A percentile compares a stretch with the other conserved stretches of the same genome.
These are phyloP conservation scores for Aphodius sticticus DNA, from an alignment of 2,888 invertebrate species.

Conservation along the genomic window DNA sequence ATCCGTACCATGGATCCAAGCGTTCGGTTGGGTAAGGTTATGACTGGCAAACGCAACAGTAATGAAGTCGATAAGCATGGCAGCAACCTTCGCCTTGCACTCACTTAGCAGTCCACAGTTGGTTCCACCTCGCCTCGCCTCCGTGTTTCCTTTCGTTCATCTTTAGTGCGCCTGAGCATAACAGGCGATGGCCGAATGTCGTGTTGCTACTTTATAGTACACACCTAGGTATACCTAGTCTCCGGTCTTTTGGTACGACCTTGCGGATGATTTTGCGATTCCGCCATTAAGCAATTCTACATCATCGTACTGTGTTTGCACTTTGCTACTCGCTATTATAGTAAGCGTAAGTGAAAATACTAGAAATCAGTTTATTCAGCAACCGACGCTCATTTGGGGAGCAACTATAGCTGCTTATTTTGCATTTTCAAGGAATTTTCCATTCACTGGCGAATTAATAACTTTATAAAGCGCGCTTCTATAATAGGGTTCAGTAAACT, in stretches of 20 bases:
- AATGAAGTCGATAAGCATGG: neutral
- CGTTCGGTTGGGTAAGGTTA: neutral
- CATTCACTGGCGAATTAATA: too few species aligned
- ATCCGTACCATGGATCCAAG: neutral
- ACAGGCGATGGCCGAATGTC: neutral
- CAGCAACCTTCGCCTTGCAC: neutral
- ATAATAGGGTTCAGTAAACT: too few species aligned
- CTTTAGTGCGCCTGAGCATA: neutral
- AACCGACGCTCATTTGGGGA: neutral
- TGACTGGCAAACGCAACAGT: neutral
- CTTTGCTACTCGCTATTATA: neutral
- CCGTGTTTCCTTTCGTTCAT: neutral
- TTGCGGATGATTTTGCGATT: neutral
- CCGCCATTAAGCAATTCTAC: neutral
- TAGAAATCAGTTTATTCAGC: neutral
- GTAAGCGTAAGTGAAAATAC: neutral
- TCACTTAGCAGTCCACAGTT: neutral
- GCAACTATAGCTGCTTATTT: too few species aligned
- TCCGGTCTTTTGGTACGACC: neutral
- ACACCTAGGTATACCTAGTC: neutral
- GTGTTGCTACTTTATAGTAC: neutral
- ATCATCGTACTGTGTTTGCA: neutral
- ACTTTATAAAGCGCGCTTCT: too few species aligned
- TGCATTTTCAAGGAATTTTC: too few species aligned
- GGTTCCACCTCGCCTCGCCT: neutral